Evolutionary conservation across 2,113 vertebrate species (phyloP).

Genomic region (Notechis scutatus): DNA sequence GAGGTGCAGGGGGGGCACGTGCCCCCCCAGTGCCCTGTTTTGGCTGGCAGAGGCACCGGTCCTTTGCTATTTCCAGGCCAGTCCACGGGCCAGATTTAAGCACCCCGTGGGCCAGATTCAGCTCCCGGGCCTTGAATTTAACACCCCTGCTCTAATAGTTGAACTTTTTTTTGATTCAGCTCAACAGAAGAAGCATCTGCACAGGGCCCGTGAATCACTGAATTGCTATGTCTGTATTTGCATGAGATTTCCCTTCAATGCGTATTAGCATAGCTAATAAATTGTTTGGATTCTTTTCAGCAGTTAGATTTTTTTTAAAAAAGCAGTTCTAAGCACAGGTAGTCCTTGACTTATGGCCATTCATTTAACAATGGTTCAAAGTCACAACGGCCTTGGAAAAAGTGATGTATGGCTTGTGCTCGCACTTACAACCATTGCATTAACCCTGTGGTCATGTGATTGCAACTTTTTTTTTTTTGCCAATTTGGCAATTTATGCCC

Average conservation of each 20-base stretch:
- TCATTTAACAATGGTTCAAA: background rate
- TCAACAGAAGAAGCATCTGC: background rate
- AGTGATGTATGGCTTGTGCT: background rate
- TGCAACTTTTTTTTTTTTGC: background rate
- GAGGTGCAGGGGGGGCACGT: too few relatives aligned
- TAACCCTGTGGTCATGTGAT: background rate
- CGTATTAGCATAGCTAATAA: background rate
- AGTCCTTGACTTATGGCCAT: background rate
- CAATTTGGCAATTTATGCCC: background rate
- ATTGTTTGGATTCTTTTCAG: background rate
- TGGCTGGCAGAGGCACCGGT: too few relatives aligned
- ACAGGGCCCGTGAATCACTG: background rate
- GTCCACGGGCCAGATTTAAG: too few relatives aligned
- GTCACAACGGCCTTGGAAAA: background rate
- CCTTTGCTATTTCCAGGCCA: too few relatives aligned
- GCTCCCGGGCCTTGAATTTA: too few relatives aligned
- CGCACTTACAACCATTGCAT: background rate
- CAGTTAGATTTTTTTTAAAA: too few relatives aligned
- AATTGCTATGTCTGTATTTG: background rate
- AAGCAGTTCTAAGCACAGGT: background rate
- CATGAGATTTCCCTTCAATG: background rate
- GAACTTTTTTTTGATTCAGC: background rate
- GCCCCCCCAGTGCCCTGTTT: accelerated
- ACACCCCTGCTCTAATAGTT: too few relatives aligned
- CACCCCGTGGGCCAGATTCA: too few relatives aligned